Percentiles rank a stretch among this genome's conserved stretches.
Evolutionary conservation across 2,797 vertebrate genomes (phyloP).

Genomic region (Girardinus metallicus): DNA sequence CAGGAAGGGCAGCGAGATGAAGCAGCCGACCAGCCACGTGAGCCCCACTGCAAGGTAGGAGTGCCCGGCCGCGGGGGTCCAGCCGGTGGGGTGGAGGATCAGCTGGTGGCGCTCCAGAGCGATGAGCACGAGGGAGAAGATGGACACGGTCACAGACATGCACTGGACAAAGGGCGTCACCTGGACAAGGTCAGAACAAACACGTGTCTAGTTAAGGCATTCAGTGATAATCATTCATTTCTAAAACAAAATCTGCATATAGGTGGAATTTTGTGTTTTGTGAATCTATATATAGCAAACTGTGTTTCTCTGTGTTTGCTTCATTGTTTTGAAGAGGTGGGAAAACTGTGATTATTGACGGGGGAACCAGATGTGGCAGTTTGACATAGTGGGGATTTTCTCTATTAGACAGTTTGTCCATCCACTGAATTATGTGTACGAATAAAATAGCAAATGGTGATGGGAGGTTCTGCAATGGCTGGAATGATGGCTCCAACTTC

Average conservation of each 20-base stretch:
- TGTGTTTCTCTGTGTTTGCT: not conserved
- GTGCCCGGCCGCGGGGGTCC: slow-evolving; percentile 80
- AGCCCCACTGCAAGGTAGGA: slow-evolving; percentile 82
- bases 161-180: slow-evolving; percentile 84
- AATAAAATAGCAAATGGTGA: not conserved
- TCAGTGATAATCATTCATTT: not conserved
- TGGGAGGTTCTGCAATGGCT: not conserved
- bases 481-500: not conserved
- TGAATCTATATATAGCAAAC: not conserved
- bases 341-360: not conserved
- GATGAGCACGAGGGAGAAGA: slow-evolving; percentile 84
- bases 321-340: not conserved
- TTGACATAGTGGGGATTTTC: not conserved
- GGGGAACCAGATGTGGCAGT: not conserved
- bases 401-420: not conserved
- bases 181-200: slow-evolving; percentile 37
- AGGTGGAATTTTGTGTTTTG: not conserved
- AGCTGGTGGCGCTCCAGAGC: slow-evolving; percentile 85
- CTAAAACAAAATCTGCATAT: not conserved
- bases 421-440: not conserved
- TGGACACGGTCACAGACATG: slow-evolving; percentile 82
- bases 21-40: slow-evolving; percentile 81
- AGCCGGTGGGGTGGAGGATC: slow-evolving; percentile 84
- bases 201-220: not conserved
- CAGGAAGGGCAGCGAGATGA: slow-evolving; percentile 85